These are phyloP conservation scores for Oophaga pumilio DNA, from an alignment of 2,113 vertebrate genomes.

Conservation along the genomic window DNA sequence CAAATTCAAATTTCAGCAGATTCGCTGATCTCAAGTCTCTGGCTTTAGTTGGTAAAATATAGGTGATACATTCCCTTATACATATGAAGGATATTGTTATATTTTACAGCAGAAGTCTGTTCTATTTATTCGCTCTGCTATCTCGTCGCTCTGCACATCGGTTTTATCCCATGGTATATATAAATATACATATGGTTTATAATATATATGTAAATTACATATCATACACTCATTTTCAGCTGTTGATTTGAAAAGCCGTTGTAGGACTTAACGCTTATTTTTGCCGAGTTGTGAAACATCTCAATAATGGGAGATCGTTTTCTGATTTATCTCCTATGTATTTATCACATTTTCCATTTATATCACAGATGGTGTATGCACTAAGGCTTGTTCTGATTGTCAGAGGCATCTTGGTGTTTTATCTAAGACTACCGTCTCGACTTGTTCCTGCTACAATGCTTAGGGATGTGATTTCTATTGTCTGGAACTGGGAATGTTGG, in stretches of 20 bases:
- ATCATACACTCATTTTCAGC: not conserved
- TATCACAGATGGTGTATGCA: not conserved
- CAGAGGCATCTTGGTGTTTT: slow-evolving; percentile 8
- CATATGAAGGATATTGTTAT: too few species aligned
- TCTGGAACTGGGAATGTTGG: slow-evolving; percentile 30
- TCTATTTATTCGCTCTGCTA: too few species aligned
- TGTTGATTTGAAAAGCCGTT: not conserved
- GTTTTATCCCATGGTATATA: not conserved
- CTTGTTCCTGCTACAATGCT: not conserved
- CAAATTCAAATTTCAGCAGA: too few species aligned
- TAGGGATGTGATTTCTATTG: slow-evolving; percentile 40
- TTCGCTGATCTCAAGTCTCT: too few species aligned
- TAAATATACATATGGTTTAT: not conserved
- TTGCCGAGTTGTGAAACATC: slow-evolving; percentile 8
- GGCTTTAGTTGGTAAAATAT: too few species aligned
- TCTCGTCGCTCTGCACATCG: too few species aligned
- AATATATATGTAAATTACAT: not conserved
- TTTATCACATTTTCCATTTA: slow-evolving; percentile 38
- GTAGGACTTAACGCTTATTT: not conserved
- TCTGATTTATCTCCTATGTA: slow-evolving; percentile 21
- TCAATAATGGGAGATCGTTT: slow-evolving; percentile 34
- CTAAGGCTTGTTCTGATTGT: slow-evolving; percentile 13
- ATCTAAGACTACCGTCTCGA: not conserved
- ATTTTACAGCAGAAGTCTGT: too few species aligned
- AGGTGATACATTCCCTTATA: too few species aligned